phyloP scores from a whole-genome alignment of 1,140 invertebrate species.

The Drosophila fuyamai region DNA sequence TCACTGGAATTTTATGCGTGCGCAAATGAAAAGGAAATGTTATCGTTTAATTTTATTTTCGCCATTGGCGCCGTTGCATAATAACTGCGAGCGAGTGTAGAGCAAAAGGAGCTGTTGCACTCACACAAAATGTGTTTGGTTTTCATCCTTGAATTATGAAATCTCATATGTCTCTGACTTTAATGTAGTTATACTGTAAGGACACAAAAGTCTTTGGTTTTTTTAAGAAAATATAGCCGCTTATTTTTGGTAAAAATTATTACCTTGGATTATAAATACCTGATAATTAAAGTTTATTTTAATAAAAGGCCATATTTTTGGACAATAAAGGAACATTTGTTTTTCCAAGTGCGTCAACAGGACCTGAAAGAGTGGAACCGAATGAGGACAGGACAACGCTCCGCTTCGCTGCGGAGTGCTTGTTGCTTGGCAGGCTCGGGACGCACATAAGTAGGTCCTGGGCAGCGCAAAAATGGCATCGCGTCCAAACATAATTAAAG shows the following conservation, averaged over 20 bases:
- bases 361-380: not conserved
- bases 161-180: too few relatives aligned
- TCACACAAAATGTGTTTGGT: conserved; percentile 5
- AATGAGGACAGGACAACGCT: conserved; percentile 9
- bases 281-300: too few relatives aligned
- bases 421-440: conserved; percentile 32
- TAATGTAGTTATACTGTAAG: too few relatives aligned
- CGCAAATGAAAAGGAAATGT: conserved; percentile 83
- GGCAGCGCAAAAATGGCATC: conserved; percentile 64
- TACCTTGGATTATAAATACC: too few relatives aligned
- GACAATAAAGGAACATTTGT: not conserved
- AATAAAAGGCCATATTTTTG: too few relatives aligned
- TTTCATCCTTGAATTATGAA: not conserved
- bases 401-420: not conserved
- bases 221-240: too few relatives aligned
- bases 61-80: conserved; percentile 70
- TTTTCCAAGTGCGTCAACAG: conserved; percentile 1
- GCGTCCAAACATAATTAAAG: conserved; percentile 83
- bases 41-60: conserved; percentile 84
- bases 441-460: conserved; percentile 67
- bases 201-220: too few relatives aligned
- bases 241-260: not conserved
- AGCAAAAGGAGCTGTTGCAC: conserved; percentile 21
- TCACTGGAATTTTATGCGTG: conserved; percentile 64
- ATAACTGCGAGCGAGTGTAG: conserved; percentile 59